Percentiles rank a stretch among this genome's conserved stretches.
phyloP scores from a whole-genome alignment of 2,113 vertebrate genomes.

The Carettochelys insculpta region DNA sequence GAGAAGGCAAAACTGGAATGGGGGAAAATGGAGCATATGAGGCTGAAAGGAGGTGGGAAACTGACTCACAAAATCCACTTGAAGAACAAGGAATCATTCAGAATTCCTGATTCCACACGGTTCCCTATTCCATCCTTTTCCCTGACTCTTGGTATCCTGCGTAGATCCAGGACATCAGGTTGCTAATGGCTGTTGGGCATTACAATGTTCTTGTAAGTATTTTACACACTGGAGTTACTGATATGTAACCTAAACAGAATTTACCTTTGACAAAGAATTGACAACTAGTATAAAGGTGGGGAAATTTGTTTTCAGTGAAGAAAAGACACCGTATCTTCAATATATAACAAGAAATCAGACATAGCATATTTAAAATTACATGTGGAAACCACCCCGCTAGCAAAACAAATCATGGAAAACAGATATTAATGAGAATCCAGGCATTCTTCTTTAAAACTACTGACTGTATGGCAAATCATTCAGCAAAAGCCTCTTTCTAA shows the following conservation, averaged over 20 bases:
- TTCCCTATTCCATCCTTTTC: neutral
- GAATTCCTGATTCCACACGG: neutral
- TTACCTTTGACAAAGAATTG: constrained; percentile 12
- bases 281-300: neutral
- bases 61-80: neutral
- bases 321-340: neutral
- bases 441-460: constrained; percentile 54
- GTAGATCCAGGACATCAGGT: neutral
- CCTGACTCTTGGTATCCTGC: neutral
- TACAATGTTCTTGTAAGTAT: neutral
- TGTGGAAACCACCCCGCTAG: constrained; percentile 36
- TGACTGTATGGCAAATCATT: constrained; percentile 17
- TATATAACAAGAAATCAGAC: constrained; percentile 33
- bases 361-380: constrained; percentile 17
- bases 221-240: neutral
- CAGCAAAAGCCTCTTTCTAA: constrained; percentile 2
- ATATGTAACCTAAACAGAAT: neutral
- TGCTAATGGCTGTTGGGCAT: neutral
- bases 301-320: constrained; percentile 7
- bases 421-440: constrained; percentile 50
- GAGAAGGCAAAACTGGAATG: neutral
- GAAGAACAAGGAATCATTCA: neutral
- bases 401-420: constrained; percentile 46
- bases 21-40: neutral
- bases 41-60: neutral